phyloP scores from a whole-genome alignment of 2,113 vertebrate genomes.

The Rostratula benghalensis region DNA sequence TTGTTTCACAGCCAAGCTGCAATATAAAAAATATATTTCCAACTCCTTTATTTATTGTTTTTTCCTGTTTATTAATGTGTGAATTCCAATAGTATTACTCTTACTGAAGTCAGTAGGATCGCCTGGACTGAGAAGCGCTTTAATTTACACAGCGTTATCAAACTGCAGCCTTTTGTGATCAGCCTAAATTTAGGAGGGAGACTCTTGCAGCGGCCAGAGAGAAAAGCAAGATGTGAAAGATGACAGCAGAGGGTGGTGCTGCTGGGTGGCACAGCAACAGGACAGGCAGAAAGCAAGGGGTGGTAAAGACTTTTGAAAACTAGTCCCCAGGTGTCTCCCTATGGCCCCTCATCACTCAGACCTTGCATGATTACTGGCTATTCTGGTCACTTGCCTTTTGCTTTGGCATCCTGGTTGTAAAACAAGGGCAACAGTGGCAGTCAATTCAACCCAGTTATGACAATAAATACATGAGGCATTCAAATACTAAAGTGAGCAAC shows the following conservation, averaged over 20 bases:
- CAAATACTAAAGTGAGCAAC: background rate
- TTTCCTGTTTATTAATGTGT: background rate
- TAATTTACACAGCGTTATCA: background rate
- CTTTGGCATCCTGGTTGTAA: background rate
- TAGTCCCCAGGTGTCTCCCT: background rate
- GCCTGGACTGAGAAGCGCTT: background rate
- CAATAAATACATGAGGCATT: background rate
- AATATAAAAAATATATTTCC: conserved; percentile 6
- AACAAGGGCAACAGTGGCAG: background rate
- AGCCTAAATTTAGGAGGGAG: background rate
- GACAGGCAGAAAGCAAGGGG: background rate
- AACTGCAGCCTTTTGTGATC: background rate
- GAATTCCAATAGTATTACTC: background rate
- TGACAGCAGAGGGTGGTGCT: background rate
- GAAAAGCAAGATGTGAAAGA: background rate
- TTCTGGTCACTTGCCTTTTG: background rate
- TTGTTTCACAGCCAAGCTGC: conserved; percentile 10
- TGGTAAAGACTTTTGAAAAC: background rate
- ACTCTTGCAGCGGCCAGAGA: background rate
- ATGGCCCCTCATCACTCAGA: background rate
- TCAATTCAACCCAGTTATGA: background rate
- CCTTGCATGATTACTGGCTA: background rate
- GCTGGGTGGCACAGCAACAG: background rate
- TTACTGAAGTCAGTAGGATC: background rate
- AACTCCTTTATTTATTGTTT: background rate